Conservation (phyloP, 2,888 invertebrate species). For the Mayetiola destructor region DNA sequence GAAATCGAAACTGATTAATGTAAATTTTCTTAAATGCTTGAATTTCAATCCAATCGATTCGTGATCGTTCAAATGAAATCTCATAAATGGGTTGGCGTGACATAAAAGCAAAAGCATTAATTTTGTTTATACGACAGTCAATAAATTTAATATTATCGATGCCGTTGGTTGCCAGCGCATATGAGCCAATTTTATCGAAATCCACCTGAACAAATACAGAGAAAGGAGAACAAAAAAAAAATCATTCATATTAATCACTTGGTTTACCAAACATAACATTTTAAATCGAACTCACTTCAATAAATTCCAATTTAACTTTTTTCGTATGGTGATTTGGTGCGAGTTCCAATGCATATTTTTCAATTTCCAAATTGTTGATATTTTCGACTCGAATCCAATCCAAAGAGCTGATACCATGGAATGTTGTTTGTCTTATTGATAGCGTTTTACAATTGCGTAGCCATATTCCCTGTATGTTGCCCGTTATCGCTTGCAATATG, state of each 20-base stretch:
- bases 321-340: constrained; percentile 36
- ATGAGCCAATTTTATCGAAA: constrained; percentile 41
- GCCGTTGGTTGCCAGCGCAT: constrained; percentile 56
- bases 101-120: constrained; percentile 60
- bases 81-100: background rate
- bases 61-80: background rate
- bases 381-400: constrained; percentile 42
- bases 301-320: constrained; percentile 30
- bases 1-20: constrained; percentile 47
- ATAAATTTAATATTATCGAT: constrained; percentile 52
- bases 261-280: background rate
- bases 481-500: constrained; percentile 37
- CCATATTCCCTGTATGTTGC: constrained; percentile 40
- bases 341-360: constrained; percentile 47
- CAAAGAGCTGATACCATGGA: constrained; percentile 26
- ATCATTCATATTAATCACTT: background rate
- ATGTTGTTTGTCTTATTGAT: constrained; percentile 42
- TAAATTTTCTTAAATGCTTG: constrained; percentile 67
- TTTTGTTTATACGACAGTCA: constrained; percentile 43
- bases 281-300: constrained; percentile 24
- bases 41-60: background rate
- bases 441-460: constrained; percentile 52
- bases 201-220: constrained; percentile 29
- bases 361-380: constrained; percentile 46
- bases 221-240: constrained; percentile 15